Percentiles rank a stretch among this genome's conserved stretches.
Evolutionary conservation across 2,888 invertebrate species (phyloP).

Genomic region (Bellardia pandia): DNA sequence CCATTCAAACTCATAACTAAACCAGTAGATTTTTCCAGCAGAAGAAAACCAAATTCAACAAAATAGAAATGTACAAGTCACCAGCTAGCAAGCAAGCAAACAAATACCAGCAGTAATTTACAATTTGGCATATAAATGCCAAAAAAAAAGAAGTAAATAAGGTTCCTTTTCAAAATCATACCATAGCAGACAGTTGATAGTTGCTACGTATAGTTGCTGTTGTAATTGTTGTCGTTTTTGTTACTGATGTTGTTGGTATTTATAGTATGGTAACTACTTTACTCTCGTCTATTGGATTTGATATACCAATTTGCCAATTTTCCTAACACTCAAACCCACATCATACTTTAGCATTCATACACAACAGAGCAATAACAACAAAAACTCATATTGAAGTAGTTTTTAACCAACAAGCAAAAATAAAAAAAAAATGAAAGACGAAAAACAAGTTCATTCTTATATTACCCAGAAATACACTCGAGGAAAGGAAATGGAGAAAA

Average conservation of each 20-base stretch:
- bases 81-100: background rate
- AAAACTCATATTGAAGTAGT: slow-evolving; percentile 43
- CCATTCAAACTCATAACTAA: background rate
- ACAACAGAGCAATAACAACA: slow-evolving; percentile 43
- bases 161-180: slow-evolving; percentile 56
- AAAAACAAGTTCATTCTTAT: slow-evolving; percentile 31
- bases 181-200: slow-evolving; percentile 42
- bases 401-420: slow-evolving; percentile 3
- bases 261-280: slow-evolving; percentile 64
- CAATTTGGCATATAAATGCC: slow-evolving; percentile 69
- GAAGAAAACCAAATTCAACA: slow-evolving; percentile 19
- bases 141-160: slow-evolving; percentile 52
- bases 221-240: slow-evolving; percentile 15
- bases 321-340: slow-evolving; percentile 71
- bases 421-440: background rate
- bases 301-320: slow-evolving; percentile 74
- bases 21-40: background rate
- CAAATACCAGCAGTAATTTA: slow-evolving; percentile 42
- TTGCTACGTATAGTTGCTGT: slow-evolving; percentile 14
- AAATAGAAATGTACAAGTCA: slow-evolving; percentile 46
- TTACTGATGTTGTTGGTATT: slow-evolving; percentile 45
- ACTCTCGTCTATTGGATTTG: slow-evolving; percentile 70
- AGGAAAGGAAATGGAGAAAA: background rate
- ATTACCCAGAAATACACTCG: slow-evolving; percentile 22
- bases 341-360: slow-evolving; percentile 64